Evolutionary conservation across 2,113 vertebrate genomes (phyloP).

Genomic region (Tragelaphus strepsiceros): DNA sequence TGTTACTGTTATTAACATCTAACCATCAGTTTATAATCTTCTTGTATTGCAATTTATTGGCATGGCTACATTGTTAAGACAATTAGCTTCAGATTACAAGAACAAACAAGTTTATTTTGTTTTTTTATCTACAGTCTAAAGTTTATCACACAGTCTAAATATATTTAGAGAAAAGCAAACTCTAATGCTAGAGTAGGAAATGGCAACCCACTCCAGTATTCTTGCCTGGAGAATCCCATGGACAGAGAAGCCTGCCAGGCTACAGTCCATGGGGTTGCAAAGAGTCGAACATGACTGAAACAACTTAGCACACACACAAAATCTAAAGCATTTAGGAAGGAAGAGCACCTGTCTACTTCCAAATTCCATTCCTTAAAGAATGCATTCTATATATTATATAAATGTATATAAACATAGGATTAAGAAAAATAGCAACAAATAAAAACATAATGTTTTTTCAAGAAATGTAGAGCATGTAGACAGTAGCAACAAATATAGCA

Average conservation of each 20-base stretch:
- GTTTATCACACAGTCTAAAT: constrained; percentile 74
- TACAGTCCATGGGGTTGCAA: background rate
- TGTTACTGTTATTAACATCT: constrained; percentile 87
- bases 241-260: background rate
- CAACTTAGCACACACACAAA: background rate
- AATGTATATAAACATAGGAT: background rate
- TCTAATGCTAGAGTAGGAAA: background rate
- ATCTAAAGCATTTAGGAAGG: constrained; percentile 52
- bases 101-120: constrained; percentile 75
- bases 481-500: background rate
- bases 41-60: constrained; percentile 79
- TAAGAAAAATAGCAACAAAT: background rate
- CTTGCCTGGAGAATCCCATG: background rate
- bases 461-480: background rate
- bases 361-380: constrained; percentile 25
- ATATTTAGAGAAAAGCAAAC: constrained; percentile 66
- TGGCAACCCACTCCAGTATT: background rate
- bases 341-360: constrained; percentile 45
- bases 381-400: background rate
- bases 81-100: constrained; percentile 81
- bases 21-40: constrained; percentile 85
- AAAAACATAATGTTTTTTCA: constrained; percentile 31
- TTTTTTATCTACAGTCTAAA: constrained; percentile 70
- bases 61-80: constrained; percentile 63
- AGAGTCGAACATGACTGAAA: background rate